phyloP scores from a whole-genome alignment of 2,797 vertebrate species.

The Denticeps clupeoides region DNA sequence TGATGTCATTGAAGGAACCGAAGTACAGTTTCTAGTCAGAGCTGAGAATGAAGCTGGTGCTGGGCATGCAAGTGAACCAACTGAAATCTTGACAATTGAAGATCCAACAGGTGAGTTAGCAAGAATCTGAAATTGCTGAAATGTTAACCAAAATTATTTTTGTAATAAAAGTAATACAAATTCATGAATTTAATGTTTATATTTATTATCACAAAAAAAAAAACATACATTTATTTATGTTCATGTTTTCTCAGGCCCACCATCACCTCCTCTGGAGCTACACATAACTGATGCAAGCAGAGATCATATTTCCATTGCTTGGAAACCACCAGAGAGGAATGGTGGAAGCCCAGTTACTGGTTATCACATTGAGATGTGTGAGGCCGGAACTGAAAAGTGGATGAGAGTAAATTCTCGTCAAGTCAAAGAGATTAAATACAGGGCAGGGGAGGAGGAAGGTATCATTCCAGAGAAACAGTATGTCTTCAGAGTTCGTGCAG shows the following conservation, averaged over 20 bases:
- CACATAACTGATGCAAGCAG: constrained; percentile 83
- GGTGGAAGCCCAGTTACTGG: constrained; percentile 83
- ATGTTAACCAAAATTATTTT: too few species aligned
- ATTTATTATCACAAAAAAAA: too few species aligned
- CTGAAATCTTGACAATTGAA: constrained; percentile 81
- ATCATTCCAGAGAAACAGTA: constrained; percentile 90
- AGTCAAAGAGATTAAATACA: constrained; percentile 88
- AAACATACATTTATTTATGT: background rate
- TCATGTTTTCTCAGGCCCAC: constrained; percentile 58
- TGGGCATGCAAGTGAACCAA: constrained; percentile 92
- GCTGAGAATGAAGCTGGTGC: constrained; percentile 94
- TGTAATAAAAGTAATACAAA: too few species aligned
- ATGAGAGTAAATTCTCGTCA: constrained; percentile 96
- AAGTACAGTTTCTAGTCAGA: constrained; percentile 89
- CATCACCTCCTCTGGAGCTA: constrained; percentile 84
- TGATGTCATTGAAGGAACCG: constrained; percentile 92
- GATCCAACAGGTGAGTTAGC: constrained; percentile 93
- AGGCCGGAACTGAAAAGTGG: constrained; percentile 93
- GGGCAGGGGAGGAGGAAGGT: constrained; percentile 72
- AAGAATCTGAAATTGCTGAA: too few species aligned
- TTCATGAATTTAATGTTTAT: too few species aligned
- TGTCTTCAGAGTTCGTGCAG: constrained; percentile 83
- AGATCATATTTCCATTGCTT: constrained; percentile 79
- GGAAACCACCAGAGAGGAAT: constrained; percentile 85
- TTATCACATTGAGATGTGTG: constrained; percentile 91